Evolutionary conservation across 2,113 vertebrate genomes (phyloP).

Genomic region (Setophaga kirtlandii): DNA sequence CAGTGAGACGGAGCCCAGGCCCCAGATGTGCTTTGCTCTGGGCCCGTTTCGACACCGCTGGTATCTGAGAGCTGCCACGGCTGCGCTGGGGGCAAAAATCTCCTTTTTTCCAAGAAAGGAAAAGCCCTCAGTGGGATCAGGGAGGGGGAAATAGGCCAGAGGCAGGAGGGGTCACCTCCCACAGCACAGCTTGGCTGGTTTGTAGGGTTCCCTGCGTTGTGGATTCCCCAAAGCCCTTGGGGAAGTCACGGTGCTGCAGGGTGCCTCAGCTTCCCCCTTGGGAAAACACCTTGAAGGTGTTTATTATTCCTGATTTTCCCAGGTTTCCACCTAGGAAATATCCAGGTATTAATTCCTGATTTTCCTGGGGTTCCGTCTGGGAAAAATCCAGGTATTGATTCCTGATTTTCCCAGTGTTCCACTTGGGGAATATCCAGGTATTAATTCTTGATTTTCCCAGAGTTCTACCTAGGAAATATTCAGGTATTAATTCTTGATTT

Average conservation of each 20-base stretch:
- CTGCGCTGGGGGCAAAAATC: background rate
- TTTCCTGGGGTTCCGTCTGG: background rate
- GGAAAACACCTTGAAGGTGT: background rate
- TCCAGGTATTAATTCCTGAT: rapidly evolving
- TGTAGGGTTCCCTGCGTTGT: background rate
- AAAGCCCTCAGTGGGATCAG: background rate
- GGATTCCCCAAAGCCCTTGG: rapidly evolving
- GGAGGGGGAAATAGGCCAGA: background rate
- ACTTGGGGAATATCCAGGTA: no score
- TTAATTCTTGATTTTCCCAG: no score
- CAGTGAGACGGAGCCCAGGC: background rate
- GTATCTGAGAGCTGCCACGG: background rate
- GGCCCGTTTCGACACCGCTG: background rate
- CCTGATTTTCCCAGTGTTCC: no score
- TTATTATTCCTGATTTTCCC: background rate
- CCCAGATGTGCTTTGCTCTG: conserved; percentile 35
- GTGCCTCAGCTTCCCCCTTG: background rate
- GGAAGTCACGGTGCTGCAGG: rapidly evolving
- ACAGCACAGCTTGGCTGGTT: background rate
- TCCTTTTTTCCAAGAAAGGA: background rate
- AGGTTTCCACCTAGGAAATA: no score
- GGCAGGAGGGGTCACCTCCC: background rate
- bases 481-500: background rate
- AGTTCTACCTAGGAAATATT: no score
- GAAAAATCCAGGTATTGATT: no score